A percentile compares a stretch with the other conserved stretches of the same genome.
Conservation (phyloP, 2,888 invertebrate species). For the Aspidiotus rigidus region DNA sequence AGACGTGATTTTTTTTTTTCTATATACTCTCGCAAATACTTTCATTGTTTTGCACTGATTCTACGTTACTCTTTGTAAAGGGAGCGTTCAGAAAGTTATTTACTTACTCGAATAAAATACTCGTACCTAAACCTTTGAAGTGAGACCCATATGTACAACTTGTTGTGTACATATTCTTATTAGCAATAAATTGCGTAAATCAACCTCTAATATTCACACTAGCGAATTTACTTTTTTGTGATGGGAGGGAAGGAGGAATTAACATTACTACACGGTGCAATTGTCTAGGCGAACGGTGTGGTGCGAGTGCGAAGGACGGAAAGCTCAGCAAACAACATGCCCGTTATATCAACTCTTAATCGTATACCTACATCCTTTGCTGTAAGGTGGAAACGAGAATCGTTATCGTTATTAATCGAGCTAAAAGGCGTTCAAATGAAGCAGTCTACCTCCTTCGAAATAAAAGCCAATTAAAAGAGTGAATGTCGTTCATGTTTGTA, state of each 20-base stretch:
- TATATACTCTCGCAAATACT: no score
- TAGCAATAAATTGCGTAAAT: not conserved
- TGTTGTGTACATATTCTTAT: not conserved
- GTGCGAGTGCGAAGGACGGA: not conserved
- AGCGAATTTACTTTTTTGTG: not conserved
- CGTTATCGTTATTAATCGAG: slow-evolving; percentile 19
- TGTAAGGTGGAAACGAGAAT: slow-evolving; percentile 2
- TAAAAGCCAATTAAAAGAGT: slow-evolving; percentile 30
- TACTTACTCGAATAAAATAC: no score
- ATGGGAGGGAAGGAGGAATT: not conserved
- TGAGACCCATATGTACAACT: no score
- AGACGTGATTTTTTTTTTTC: no score
- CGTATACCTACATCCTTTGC: not conserved
- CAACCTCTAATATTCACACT: not conserved
- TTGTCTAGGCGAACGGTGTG: not conserved
- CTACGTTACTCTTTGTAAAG: no score
- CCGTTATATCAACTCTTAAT: no score
- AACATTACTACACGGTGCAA: not conserved
- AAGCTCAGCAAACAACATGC: not conserved
- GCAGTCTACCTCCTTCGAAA: slow-evolving; percentile 20
- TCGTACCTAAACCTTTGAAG: no score
- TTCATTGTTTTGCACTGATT: no score
- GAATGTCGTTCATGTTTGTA: slow-evolving; percentile 27
- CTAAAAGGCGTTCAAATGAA: slow-evolving; percentile 18
- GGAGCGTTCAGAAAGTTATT: no score